phyloP scores from a whole-genome alignment of 2,888 invertebrate genomes.

The Dolomedes plantarius region DNA sequence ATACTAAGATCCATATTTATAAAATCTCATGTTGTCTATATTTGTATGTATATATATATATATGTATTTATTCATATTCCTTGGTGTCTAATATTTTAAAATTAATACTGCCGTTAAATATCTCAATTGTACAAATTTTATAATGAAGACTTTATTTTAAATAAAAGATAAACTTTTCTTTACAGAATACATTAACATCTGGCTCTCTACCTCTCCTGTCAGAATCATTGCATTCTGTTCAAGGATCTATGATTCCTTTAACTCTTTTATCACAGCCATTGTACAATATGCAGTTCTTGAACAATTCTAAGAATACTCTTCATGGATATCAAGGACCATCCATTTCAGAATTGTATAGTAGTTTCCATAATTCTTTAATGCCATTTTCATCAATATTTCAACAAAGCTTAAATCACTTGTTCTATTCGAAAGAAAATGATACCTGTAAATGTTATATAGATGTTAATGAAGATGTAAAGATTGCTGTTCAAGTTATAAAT shows the following conservation, averaged over 20 bases:
- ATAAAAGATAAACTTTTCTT: too few species aligned
- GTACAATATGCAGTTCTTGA: conserved; percentile 4
- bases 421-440: conserved; percentile 8
- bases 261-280: conserved; percentile 21
- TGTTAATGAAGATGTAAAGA: conserved; percentile 2
- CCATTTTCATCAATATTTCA: conserved; percentile 39
- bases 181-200: too few species aligned
- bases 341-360: not conserved
- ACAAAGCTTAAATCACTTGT: conserved; percentile 43
- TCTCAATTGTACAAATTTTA: too few species aligned
- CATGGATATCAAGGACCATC: not conserved
- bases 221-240: conserved; percentile 28
- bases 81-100: too few species aligned
- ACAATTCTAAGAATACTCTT: not conserved
- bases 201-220: conserved; percentile 13
- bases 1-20: too few species aligned
- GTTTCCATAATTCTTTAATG: conserved; percentile 14
- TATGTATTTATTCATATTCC: too few species aligned
- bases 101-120: too few species aligned
- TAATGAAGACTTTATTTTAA: too few species aligned
- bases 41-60: too few species aligned
- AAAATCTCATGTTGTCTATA: too few species aligned
- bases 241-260: conserved; percentile 37
- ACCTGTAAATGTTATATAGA: not conserved
- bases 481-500: conserved; percentile 13